Evolutionary conservation across 2,888 invertebrate species (phyloP).

Genomic region (Autographa gamma): DNA sequence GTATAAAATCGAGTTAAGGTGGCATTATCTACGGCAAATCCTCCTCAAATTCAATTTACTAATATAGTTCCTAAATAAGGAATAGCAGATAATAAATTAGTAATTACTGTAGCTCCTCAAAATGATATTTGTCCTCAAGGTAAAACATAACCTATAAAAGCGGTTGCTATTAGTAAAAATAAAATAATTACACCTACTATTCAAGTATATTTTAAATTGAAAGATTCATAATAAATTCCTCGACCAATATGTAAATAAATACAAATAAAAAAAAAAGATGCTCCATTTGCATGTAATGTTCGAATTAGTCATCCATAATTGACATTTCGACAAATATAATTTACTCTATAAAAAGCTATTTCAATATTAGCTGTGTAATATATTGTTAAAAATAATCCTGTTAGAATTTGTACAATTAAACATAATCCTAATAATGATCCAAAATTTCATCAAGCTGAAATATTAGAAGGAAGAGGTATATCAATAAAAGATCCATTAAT

Average conservation of each 20-base stretch:
- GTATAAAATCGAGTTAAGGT: conserved; percentile 94
- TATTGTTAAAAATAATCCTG: conserved; percentile 92
- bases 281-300: conserved; percentile 91
- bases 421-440: conserved; percentile 91
- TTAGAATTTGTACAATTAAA: conserved; percentile 90
- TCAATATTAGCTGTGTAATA: conserved; percentile 91
- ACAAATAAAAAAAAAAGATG: conserved; percentile 92
- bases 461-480: conserved; percentile 90
- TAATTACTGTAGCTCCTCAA: conserved; percentile 95
- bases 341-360: conserved; percentile 90
- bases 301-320: conserved; percentile 92
- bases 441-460: conserved; percentile 91
- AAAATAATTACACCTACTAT: conserved; percentile 90
- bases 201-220: conserved; percentile 89
- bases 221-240: conserved; percentile 87
- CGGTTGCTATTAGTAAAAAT: conserved; percentile 91
- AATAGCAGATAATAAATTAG: conserved; percentile 92
- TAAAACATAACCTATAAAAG: conserved; percentile 93
- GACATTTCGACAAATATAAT: conserved; percentile 92
- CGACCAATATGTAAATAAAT: conserved; percentile 92
- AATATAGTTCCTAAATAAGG: conserved; percentile 90
- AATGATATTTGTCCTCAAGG: conserved; percentile 95
- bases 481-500: conserved; percentile 89
- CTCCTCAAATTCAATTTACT: conserved; percentile 93
- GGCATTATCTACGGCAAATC: conserved; percentile 92